These are phyloP conservation scores for Fringilla coelebs DNA, from an alignment of 2,797 vertebrate species.

Conservation along the genomic window DNA sequence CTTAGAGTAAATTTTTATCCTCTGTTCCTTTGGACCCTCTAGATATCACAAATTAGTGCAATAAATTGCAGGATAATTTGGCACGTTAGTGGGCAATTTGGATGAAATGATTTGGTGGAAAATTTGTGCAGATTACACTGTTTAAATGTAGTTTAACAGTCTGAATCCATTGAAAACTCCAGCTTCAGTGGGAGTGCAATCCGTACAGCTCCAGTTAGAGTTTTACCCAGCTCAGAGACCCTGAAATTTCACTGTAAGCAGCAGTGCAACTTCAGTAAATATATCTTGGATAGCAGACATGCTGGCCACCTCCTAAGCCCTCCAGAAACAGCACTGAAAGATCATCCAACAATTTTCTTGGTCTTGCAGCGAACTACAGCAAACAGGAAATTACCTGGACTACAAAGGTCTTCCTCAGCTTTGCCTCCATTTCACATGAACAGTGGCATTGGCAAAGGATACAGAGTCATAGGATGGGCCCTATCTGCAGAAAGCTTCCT, in stretches of 20 bases:
- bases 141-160: neutral
- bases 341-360: neutral
- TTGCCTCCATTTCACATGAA: neutral
- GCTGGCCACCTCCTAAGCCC: neutral
- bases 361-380: neutral
- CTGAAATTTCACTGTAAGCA: neutral
- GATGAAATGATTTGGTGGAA: neutral
- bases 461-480: too few relatives aligned
- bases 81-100: neutral
- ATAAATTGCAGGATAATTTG: neutral
- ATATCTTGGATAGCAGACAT: neutral
- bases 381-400: neutral
- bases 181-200: neutral
- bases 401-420: neutral
- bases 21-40: neutral
- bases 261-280: neutral
- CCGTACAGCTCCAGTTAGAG: neutral
- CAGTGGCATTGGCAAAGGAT: neutral
- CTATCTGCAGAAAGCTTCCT: neutral
- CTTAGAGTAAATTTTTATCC: neutral
- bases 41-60: neutral
- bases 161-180: neutral
- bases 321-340: neutral
- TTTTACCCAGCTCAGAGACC: neutral
- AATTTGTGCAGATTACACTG: neutral